Evolutionary conservation across 2,888 invertebrate genomes (phyloP).

Genomic region (Stenotaenia linearis): DNA sequence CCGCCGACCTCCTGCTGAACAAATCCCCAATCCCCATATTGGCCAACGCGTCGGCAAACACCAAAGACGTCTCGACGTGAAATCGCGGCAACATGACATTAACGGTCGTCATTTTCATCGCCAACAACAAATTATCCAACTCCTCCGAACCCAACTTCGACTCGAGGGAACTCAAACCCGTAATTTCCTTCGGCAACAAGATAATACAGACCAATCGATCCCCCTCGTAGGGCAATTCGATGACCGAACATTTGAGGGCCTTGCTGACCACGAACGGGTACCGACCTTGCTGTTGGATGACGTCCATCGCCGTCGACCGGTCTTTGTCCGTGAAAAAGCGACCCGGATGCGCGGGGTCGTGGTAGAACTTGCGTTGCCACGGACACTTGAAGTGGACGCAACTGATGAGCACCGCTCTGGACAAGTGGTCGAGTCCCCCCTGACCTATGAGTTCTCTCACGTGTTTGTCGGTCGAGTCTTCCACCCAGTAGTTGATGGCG

Average conservation of each 20-base stretch:
- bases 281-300: slow-evolving; percentile 33
- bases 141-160: background rate
- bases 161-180: slow-evolving; percentile 1
- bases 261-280: slow-evolving; percentile 24
- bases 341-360: slow-evolving; percentile 5
- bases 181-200: slow-evolving; percentile 28
- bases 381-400: slow-evolving; percentile 50
- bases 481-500: slow-evolving; percentile 75
- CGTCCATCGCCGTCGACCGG: slow-evolving; percentile 2
- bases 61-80: slow-evolving; percentile 32
- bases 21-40: slow-evolving; percentile 30
- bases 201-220: slow-evolving; percentile 31
- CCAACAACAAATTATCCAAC: background rate
- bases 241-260: background rate
- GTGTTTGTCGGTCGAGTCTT: slow-evolving; percentile 68
- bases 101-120: slow-evolving; percentile 5
- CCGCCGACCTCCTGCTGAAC: slow-evolving; percentile 28
- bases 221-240: slow-evolving; percentile 35
- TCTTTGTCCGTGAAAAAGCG: slow-evolving; percentile 28
- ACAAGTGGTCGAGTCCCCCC: slow-evolving; percentile 34
- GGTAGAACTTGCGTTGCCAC: slow-evolving; percentile 29
- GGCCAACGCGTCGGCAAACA: slow-evolving; percentile 24
- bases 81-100: slow-evolving; percentile 33
- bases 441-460: slow-evolving; percentile 62
- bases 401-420: slow-evolving; percentile 48